Percentiles rank a stretch among this genome's conserved stretches.
Evolutionary conservation across 2,888 invertebrate genomes (phyloP).

Genomic region (Acrocera orbiculus): DNA sequence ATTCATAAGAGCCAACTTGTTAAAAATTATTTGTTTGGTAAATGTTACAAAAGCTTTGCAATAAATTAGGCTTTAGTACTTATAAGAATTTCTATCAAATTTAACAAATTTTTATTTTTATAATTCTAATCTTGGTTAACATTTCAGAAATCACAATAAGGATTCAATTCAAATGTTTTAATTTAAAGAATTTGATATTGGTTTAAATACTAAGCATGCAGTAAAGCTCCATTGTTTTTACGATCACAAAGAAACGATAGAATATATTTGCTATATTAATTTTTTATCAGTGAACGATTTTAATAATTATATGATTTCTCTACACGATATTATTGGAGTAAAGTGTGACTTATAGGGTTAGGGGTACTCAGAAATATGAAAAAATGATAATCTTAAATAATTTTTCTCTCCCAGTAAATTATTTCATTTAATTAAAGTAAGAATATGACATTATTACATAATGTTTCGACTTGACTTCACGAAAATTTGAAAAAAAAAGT

Average conservation of each 20-base stretch:
- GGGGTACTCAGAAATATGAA: constrained; percentile 14
- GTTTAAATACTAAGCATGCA: constrained; percentile 15
- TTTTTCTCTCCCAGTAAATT: constrained; percentile 15
- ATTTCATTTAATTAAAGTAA: constrained; percentile 3
- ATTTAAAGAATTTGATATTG: constrained; percentile 15
- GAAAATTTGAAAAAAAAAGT: too few species aligned
- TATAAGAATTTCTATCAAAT: background rate
- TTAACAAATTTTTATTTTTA: constrained; percentile 1
- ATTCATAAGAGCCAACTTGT: constrained; percentile 3
- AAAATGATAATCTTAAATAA: constrained; percentile 15
- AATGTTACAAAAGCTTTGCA: constrained; percentile 22
- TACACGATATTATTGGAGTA: constrained; percentile 15
- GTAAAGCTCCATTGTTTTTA: constrained; percentile 15
- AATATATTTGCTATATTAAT: constrained; percentile 15
- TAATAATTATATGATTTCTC: constrained; percentile 14
- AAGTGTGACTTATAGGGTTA: constrained; percentile 15
- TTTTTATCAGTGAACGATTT: constrained; percentile 15
- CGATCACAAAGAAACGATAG: constrained; percentile 15
- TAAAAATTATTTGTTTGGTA: constrained; percentile 18
- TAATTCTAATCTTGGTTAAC: constrained; percentile 15
- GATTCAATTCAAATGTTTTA: constrained; percentile 12
- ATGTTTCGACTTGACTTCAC: too few species aligned
- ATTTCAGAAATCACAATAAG: constrained; percentile 15
- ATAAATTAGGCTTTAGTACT: constrained; percentile 17
- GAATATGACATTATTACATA: too few species aligned